phyloP scores from a whole-genome alignment of 64 coral and sea anemone genomes.

The Acropora yongei region DNA sequence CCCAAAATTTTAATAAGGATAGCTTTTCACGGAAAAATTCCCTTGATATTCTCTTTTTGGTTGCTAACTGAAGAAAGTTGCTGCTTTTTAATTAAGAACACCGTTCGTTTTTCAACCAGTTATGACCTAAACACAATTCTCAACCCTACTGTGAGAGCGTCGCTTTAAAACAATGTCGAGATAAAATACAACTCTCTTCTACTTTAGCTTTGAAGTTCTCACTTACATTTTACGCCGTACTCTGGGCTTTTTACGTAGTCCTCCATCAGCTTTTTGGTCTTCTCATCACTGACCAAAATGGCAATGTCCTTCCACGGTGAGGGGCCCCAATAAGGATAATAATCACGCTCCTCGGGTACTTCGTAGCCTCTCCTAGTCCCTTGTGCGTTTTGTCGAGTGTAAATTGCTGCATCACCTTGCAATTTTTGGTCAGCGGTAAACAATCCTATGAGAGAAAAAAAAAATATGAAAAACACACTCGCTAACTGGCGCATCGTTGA shows the following conservation, averaged over 20 bases:
- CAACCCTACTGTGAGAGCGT: no score
- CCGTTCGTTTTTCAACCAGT: not conserved
- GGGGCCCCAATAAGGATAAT: slow-evolving; percentile 79
- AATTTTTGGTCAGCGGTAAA: slow-evolving; percentile 45
- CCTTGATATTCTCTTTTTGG: no score
- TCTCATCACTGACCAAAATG: slow-evolving; percentile 11
- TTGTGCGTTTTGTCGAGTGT: slow-evolving; percentile 72
- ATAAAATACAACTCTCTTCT: no score
- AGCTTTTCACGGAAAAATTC: no score
- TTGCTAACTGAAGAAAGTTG: no score
- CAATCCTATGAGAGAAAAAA: slow-evolving; percentile 1
- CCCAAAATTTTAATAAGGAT: no score
- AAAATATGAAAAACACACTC: no score
- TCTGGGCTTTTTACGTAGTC: not conserved
- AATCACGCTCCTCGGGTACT: slow-evolving; percentile 77
- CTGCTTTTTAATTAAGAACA: no score
- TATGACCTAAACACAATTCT: no score
- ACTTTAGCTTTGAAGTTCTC: no score
- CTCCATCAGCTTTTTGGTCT: slow-evolving; percentile 7
- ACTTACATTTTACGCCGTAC: slow-evolving; percentile 15
- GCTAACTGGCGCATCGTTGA: not conserved
- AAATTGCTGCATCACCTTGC: slow-evolving; percentile 35
- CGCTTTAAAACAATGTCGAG: no score
- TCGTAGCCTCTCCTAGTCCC: slow-evolving; percentile 68
- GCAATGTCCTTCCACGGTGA: slow-evolving; percentile 75